These are phyloP conservation scores for Psittacula derbiana DNA, from an alignment of 2,797 vertebrate species.

Conservation along the genomic window DNA sequence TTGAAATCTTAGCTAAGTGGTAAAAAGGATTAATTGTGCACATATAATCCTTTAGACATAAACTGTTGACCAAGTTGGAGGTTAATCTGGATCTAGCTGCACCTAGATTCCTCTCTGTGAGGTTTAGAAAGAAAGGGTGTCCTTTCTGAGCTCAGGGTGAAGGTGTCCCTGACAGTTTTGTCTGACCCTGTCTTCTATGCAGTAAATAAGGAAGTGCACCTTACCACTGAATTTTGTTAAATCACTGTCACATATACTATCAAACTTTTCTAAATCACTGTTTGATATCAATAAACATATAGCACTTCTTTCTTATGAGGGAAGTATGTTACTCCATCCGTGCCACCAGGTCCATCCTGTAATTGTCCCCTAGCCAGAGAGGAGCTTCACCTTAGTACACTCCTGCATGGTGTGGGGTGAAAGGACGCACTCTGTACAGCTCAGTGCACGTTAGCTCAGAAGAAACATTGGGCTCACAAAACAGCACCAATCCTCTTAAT, in stretches of 20 bases:
- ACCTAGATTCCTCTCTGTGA: not conserved
- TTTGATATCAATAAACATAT: not conserved
- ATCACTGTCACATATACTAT: not conserved
- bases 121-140: not conserved
- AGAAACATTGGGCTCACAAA: not conserved
- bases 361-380: no score
- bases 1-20: not conserved
- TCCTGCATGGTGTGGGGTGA: not conserved
- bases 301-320: not conserved
- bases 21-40: not conserved
- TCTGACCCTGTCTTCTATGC: not conserved
- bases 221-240: not conserved
- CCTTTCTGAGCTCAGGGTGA: not conserved
- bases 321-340: not conserved
- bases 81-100: not conserved
- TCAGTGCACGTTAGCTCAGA: not conserved
- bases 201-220: not conserved
- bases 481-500: not conserved
- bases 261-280: not conserved
- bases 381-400: not conserved
- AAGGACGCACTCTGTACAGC: not conserved
- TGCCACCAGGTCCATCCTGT: not conserved
- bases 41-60: not conserved
- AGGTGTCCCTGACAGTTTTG: not conserved
- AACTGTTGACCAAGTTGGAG: not conserved